Evolutionary conservation across 2,113 vertebrate species (phyloP).

Genomic region (Anas platyrhynchos): DNA sequence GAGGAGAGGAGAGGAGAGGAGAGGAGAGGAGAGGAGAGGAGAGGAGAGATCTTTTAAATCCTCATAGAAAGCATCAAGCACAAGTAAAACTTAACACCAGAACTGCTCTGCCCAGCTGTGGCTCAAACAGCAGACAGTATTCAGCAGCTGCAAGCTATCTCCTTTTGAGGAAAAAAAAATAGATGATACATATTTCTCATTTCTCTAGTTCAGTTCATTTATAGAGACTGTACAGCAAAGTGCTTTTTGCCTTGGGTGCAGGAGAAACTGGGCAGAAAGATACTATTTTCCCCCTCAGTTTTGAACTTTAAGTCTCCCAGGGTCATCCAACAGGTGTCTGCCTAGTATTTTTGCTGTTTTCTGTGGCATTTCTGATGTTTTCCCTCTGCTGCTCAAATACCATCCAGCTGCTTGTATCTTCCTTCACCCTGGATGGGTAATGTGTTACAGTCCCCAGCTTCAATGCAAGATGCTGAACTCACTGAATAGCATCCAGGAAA

Average conservation of each 20-base stretch:
- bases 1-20: too few relatives aligned
- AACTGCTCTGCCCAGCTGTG: accelerated
- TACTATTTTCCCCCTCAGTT: background rate
- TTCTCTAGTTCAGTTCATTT: background rate
- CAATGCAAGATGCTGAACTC: background rate
- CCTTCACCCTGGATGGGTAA: background rate
- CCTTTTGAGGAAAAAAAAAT: background rate
- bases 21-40: too few relatives aligned
- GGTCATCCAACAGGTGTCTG: background rate
- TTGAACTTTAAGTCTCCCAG: background rate
- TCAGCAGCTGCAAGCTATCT: background rate
- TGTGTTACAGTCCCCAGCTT: background rate
- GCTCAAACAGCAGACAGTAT: background rate
- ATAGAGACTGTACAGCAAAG: background rate
- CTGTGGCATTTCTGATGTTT: background rate
- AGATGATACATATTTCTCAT: background rate
- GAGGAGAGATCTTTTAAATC: background rate
- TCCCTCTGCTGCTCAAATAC: background rate
- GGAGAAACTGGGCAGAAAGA: background rate
- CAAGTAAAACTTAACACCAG: background rate
- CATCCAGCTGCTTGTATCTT: background rate
- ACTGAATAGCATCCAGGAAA: background rate
- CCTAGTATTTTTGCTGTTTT: background rate
- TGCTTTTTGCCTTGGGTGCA: background rate
- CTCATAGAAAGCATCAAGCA: background rate